Conservation (phyloP, 2,797 vertebrate genomes). For the Natrix natrix region DNA sequence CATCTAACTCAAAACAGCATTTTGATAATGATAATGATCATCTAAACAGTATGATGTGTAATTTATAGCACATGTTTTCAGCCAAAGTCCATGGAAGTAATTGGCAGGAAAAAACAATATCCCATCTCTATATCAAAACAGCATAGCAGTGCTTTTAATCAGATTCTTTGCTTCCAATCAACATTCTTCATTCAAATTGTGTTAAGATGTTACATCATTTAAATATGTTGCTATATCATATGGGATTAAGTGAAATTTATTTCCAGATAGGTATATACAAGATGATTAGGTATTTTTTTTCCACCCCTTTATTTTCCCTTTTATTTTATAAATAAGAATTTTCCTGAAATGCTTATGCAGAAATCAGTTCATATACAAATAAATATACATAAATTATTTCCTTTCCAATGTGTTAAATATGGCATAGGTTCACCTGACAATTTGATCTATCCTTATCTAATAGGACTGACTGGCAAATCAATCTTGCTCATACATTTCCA, state of each 20-base stretch:
- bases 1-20: neutral
- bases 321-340: neutral
- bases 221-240: neutral
- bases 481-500: neutral
- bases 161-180: neutral
- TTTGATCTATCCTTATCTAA: neutral
- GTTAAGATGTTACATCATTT: neutral
- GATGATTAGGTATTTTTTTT: neutral
- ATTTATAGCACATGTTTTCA: neutral
- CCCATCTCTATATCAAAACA: neutral
- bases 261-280: neutral
- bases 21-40: neutral
- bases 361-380: neutral
- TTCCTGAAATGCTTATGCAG: neutral
- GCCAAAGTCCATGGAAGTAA: neutral
- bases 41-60: neutral
- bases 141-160: neutral
- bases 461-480: neutral
- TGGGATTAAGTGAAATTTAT: neutral
- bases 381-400: neutral
- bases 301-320: neutral
- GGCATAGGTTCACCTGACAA: neutral
- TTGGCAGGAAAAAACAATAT: neutral
- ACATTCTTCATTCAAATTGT: neutral
- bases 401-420: neutral